Evolutionary conservation across 2,888 invertebrate genomes (phyloP), one percentile per base, ranked within the genome.

Genomic region (Pheosia tremula): DNA sequence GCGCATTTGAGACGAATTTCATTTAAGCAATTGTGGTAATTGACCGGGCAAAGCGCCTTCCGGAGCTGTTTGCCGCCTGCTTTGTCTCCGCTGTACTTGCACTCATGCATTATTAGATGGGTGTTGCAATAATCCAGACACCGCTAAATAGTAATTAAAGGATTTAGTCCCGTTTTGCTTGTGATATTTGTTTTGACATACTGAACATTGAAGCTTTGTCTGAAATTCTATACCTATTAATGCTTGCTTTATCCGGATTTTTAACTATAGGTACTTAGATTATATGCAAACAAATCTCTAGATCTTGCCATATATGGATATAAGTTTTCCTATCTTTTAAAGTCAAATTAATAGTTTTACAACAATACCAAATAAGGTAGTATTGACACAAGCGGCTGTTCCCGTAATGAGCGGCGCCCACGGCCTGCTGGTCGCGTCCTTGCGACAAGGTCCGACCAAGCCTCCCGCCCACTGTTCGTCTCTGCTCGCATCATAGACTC

Each of bases 11-110:
- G 89, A 89, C 90, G 88, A 90, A 91, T 90, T 90, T 89, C 89
- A 91, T 92, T 93, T 87, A 84, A 89, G 88, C 93, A 92, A 92
- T 93, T 93, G 91, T 85, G 78, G 89, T 92, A 93, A 93, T 93
- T 93, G 91, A 85, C 80, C 83, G 80, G 84, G 83, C 84, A 79
- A 78, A 73, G 79, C 85, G 86, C 83, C 89, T 92, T 92, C 93
- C 93, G 91, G 89, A 89, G 81, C 81, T 70, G 68, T 66, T 67
- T 71, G 73, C 76, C 78, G 78, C 68, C 79, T 76, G 80, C 83
- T 80, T 84, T 82, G 85, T 85, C 85, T 86, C 80, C 81, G 77
- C 69, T 75, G 75, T 77, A 78, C 73, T 75, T 79, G 79, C 78
- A 77, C 65, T 74, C 71, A 78, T 79, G 80, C 79, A 60, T 69